Evolutionary conservation across 1,140 invertebrate species (phyloP), one percentile per base, ranked within the genome.

Genomic region (Ips nitidus): DNA sequence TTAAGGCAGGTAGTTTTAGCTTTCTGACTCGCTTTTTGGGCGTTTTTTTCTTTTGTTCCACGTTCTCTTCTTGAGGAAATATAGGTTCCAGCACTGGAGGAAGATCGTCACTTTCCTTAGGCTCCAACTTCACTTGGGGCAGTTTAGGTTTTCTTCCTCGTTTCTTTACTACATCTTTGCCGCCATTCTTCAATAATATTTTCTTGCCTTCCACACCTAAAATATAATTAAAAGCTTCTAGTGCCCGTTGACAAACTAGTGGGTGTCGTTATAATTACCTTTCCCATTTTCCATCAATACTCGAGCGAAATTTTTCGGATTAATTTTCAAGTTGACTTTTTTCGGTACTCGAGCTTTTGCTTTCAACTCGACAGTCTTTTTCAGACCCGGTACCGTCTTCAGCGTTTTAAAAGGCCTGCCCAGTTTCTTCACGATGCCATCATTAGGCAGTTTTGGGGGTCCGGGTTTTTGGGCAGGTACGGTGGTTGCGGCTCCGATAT

Each of bases 121-220:
- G 45, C 66, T 75, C 66, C 5, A 53, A 57, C 60, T 73, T 69
- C 4, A 66, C 56, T 64, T 71, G 63, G 38, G 2, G 42, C 38
- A 56, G 47, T 61, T 69, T 71, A 2, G 57, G 58, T 58, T 69
- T 73, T 41, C 67, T 52, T 41, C 60, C 69, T 2, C 47, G 66
- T 73, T 73, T 50, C 36, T 52, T 71, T 2, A 73, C 59, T 5
- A n/a, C 66, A 70, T 75, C 65, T 37, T 73, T 77, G 4, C 74
- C 58, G 36, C 76, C 76, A 69, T 79, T 80, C 68, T 76, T 76
- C 5, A 81, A 61, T 47, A 80, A 62, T 7, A 73, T 69, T 68
- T 79, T 76, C 69, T 79, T 78, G 55, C 58, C 68, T 67, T 78
- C 75, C 52, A 73, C 53, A 53, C 41, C 68, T 70, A 42, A 40